Base-by-base conservation (phyloP, 2,888 invertebrate species). In the Dasypogon diadema region DNA sequence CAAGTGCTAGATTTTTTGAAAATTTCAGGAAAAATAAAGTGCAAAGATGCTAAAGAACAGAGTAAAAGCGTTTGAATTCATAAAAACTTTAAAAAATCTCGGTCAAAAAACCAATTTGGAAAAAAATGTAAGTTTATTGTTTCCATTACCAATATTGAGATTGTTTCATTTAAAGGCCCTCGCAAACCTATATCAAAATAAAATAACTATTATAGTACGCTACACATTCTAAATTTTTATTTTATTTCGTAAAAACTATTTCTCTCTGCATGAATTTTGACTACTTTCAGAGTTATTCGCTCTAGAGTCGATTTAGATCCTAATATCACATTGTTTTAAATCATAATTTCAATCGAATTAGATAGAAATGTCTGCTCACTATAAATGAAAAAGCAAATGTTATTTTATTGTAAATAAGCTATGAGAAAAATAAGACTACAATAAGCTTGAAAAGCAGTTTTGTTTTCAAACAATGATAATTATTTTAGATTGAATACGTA, bases 101-200 rank as follows among this genome's bases (percentile, higher is more conserved):
- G 21, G 21, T n/a, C 5, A 54, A 54, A 16, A 54, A 70, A 54
- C 26, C 16, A 70, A 70, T 54, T 10, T 70, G 14, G 30, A 54
- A 54, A 70, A 54, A 54, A 12, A 54, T 54, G 1, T 12, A 12
- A 34, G 4, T 54, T 34, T 54, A 54, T 54, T 54, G 21, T 54
- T 70, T 54, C 21, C n/a, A 21, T 34, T 70, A 18, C 24, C 21
- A 54, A 54, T 51, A 48, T 54, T 34, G 21, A 18, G 34, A 54
- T 70, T 70, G 51, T 70, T 34, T 54, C 34, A 30, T 51, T 58
- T 48, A 74, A 74, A 74, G 60, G 58, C 60, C 60, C 58, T 74
- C 48, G 74, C 37, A 18, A 26, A 74, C 74, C 74, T 74, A 74
- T 14, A 60, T 46, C 30, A 26, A 22, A 73, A 73, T 42, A 73